A percentile compares a stretch with the other conserved stretches of the same genome.
Evolutionary conservation across 2,888 invertebrate genomes (phyloP).

Genomic region (Pterostichus niger): DNA sequence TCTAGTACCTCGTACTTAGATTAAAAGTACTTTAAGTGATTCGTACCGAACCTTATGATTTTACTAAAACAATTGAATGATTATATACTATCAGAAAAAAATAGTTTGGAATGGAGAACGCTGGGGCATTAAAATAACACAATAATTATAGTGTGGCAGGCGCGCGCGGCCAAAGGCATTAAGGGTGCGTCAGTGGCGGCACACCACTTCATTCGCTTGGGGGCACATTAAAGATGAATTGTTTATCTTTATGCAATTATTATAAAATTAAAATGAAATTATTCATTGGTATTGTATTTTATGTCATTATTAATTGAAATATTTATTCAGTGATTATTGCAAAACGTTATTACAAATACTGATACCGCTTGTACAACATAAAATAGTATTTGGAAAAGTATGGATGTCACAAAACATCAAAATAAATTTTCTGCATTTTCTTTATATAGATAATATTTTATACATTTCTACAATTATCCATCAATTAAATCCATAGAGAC

Average conservation of each 20-base stretch:
- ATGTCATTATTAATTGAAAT: no score
- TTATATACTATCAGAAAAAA: constrained; percentile 63
- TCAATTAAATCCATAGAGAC: no score
- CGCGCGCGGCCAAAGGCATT: constrained; percentile 57
- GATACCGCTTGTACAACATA: no score
- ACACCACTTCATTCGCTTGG: neutral
- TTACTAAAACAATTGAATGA: constrained; percentile 66
- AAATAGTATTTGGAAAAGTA: no score
- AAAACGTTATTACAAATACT: no score
- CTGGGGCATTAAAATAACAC: constrained; percentile 64
- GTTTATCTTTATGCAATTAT: neutral
- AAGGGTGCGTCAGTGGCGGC: constrained; percentile 60
- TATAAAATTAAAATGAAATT: neutral
- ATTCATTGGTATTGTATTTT: no score
- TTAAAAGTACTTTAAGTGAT: constrained; percentile 65
- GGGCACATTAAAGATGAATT: constrained; percentile 30
- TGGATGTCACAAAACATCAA: no score
- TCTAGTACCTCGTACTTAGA: constrained; percentile 44
- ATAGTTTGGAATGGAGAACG: constrained; percentile 64
- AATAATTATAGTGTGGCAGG: constrained; percentile 62
- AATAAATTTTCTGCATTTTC: no score
- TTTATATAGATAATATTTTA: no score
- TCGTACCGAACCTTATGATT: constrained; percentile 65
- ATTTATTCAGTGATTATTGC: no score
- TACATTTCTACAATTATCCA: no score